These are phyloP conservation scores for Schizothorax lantsangensis DNA, from an alignment of 2,797 vertebrate genomes.

Conservation along the genomic window DNA sequence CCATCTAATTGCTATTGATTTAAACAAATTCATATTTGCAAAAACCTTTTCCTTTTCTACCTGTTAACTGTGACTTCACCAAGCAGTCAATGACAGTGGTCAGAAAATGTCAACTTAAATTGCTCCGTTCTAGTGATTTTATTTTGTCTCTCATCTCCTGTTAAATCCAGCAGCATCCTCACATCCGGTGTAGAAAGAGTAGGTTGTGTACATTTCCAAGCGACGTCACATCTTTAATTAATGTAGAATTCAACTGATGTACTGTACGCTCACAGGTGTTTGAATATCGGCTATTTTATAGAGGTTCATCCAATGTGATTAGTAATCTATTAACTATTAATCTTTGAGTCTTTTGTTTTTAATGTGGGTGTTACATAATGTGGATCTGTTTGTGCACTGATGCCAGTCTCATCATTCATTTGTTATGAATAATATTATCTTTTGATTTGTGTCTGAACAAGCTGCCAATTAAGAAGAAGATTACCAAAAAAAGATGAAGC, in stretches of 20 bases:
- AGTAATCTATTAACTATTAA: not conserved
- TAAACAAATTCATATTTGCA: constrained; percentile 73
- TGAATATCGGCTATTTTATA: not conserved
- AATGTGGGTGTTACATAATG: constrained; percentile 4
- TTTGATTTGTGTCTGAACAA: constrained; percentile 4
- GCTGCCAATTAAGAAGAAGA: not conserved
- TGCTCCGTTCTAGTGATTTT: constrained; percentile 24
- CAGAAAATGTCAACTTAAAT: constrained; percentile 79
- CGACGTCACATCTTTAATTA: not conserved
- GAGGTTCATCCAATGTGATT: not conserved
- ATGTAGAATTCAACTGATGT: not conserved
- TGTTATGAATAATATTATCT: constrained; percentile 11
- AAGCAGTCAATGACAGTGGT: constrained; percentile 63
- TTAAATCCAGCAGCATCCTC: not conserved
- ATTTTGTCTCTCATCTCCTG: constrained; percentile 6
- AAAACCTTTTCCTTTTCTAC: constrained; percentile 43
- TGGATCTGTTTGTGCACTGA: constrained; percentile 6
- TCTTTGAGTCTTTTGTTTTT: not conserved
- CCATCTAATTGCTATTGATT: constrained; percentile 75
- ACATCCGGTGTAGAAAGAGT: not conserved
- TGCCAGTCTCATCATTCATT: not conserved
- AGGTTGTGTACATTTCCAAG: constrained; percentile 3
- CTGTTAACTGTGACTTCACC: constrained; percentile 42
- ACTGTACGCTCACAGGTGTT: not conserved
- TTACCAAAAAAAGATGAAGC: not conserved